Evolutionary conservation across 2,113 vertebrate genomes (phyloP).

Genomic region (Zosterops borbonicus): DNA sequence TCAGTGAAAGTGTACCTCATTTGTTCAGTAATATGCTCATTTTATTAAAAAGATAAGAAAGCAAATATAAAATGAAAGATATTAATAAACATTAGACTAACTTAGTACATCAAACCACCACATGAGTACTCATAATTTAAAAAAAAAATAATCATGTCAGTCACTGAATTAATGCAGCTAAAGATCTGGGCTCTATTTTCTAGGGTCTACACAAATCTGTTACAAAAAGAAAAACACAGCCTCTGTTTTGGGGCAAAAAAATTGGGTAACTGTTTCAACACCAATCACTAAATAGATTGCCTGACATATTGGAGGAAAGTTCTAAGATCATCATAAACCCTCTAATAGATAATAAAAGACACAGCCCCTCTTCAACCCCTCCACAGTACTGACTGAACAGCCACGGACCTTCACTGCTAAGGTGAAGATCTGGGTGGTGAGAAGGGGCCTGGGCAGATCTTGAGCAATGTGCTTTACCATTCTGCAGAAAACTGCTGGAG

Average conservation of each 20-base stretch:
- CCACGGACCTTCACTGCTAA: neutral
- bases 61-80: conserved; percentile 53
- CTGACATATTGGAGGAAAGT: neutral
- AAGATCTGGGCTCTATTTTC: neutral
- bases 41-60: conserved; percentile 68
- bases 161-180: neutral
- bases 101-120: neutral
- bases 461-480: neutral
- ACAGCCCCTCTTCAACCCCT: neutral
- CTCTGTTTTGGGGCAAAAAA: neutral
- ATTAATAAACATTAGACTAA: conserved; percentile 50
- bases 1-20: neutral
- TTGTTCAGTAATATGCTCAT: conserved; percentile 41
- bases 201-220: neutral
- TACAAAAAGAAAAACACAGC: neutral
- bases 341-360: neutral
- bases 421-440: neutral
- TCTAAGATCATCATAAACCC: neutral
- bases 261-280: neutral
- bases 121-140: neutral
- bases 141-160: neutral
- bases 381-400: neutral
- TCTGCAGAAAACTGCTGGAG: neutral
- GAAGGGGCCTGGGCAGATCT: neutral
- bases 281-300: neutral